A percentile compares a stretch with the other conserved stretches of the same genome.
Evolutionary conservation across 2,797 vertebrate genomes (phyloP).

Genomic region (Platalea minor): DNA sequence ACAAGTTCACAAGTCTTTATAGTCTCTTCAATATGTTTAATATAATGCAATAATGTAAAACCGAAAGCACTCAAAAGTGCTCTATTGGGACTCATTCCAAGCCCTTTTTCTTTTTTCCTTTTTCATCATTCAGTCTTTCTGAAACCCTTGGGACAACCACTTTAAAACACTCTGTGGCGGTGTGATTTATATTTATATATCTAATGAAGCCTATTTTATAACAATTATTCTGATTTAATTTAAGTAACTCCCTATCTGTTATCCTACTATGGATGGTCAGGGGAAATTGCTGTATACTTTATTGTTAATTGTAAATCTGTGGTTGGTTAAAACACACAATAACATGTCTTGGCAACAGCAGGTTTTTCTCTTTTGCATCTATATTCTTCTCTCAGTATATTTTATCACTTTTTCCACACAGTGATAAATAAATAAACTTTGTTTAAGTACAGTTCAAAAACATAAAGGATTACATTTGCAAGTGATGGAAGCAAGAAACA

Average conservation of each 20-base stretch:
- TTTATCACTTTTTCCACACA: not conserved
- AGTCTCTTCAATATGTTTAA: not conserved
- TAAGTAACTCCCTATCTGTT: not conserved
- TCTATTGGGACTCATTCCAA: conserved; percentile 17
- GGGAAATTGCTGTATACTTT: not conserved
- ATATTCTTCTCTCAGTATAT: not conserved
- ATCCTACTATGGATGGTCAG: not conserved
- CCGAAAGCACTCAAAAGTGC: not conserved
- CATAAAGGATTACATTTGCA: not conserved
- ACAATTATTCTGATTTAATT: conserved; percentile 40
- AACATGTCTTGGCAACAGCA: not conserved
- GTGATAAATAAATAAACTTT: not conserved
- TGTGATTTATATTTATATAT: conserved; percentile 29
- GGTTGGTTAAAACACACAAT: not conserved
- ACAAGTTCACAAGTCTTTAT: not conserved
- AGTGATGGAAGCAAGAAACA: not conserved
- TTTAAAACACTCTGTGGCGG: conserved; percentile 39
- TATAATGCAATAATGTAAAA: conserved; percentile 17
- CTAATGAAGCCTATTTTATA: conserved; percentile 24
- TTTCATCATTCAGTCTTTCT: conserved; percentile 20
- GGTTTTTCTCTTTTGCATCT: not conserved
- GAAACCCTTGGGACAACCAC: not conserved
- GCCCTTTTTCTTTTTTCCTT: not conserved
- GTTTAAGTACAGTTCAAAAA: not conserved
- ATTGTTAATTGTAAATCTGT: not conserved